Evolutionary conservation across 64 coral and sea anemone genomes (phyloP).

Genomic region (Montipora capricornis): DNA sequence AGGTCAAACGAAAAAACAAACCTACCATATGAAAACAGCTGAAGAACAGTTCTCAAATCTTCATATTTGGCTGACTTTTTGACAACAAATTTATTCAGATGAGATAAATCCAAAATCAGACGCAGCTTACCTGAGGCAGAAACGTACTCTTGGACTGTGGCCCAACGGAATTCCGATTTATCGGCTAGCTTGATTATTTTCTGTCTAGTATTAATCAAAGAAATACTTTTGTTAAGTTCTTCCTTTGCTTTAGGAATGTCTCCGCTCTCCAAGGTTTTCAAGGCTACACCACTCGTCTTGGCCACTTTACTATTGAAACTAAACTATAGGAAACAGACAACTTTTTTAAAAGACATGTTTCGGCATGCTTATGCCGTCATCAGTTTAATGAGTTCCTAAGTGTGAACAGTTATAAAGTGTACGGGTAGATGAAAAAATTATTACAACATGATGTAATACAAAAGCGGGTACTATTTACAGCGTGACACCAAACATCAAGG

Average conservation of each 20-base stretch:
- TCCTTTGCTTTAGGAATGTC: background rate
- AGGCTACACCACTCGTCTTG: background rate
- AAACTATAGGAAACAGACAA: background rate
- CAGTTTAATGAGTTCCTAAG: too few relatives aligned
- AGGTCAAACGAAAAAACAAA: background rate
- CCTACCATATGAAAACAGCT: background rate
- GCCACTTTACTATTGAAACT: background rate
- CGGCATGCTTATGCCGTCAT: too few relatives aligned
- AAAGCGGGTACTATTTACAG: too few relatives aligned
- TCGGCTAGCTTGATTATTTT: background rate
- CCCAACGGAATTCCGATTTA: background rate
- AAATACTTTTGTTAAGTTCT: slow-evolving; percentile 1
- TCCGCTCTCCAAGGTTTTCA: background rate
- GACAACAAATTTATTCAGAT: background rate
- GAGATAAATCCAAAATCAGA: background rate
- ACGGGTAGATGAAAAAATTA: too few relatives aligned
- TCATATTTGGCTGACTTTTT: background rate
- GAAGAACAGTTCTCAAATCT: background rate
- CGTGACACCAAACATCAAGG: too few relatives aligned
- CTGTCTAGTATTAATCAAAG: background rate
- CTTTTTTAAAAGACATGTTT: too few relatives aligned
- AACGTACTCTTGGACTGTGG: background rate
- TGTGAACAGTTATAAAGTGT: too few relatives aligned
- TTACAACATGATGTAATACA: too few relatives aligned
- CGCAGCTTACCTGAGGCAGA: background rate